These are phyloP conservation scores for Linepithema humile DNA, from an alignment of 1,140 invertebrate genomes.

Conservation along the genomic window DNA sequence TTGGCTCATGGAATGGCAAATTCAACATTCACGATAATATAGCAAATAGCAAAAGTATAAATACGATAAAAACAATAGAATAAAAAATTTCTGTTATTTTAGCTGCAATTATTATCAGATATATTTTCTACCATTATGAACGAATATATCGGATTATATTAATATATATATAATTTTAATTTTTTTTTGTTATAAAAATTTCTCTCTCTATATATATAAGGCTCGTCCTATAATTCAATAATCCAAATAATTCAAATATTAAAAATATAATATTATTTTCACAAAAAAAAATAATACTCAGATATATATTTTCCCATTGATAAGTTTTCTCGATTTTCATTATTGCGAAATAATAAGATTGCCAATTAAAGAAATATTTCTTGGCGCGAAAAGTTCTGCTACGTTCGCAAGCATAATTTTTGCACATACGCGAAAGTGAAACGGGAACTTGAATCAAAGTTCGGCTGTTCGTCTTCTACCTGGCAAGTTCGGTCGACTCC, in stretches of 20 bases:
- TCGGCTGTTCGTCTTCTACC: slow-evolving; percentile 14
- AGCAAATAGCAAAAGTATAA: background rate
- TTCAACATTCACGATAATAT: background rate
- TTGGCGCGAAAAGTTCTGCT: slow-evolving; percentile 8
- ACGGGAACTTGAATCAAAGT: slow-evolving; percentile 34
- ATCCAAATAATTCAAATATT: too few relatives aligned
- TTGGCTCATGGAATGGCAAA: background rate
- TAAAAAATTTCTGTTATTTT: too few relatives aligned
- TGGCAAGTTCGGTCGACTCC: slow-evolving; percentile 19
- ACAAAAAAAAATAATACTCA: too few relatives aligned
- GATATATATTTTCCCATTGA: background rate
- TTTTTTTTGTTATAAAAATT: too few relatives aligned
- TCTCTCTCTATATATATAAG: too few relatives aligned
- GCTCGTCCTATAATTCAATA: too few relatives aligned
- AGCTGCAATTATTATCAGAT: too few relatives aligned
- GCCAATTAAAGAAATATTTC: background rate
- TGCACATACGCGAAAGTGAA: slow-evolving; percentile 42
- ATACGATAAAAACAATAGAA: too few relatives aligned
- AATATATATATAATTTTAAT: too few relatives aligned
- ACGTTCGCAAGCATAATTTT: slow-evolving; percentile 2
- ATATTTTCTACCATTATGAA: too few relatives aligned
- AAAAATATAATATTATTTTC: too few relatives aligned
- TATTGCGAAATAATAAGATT: background rate
- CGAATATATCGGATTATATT: too few relatives aligned
- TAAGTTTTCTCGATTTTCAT: background rate